Conservation (phyloP, 2,888 invertebrate species). For the Trimorus sp. region DNA sequence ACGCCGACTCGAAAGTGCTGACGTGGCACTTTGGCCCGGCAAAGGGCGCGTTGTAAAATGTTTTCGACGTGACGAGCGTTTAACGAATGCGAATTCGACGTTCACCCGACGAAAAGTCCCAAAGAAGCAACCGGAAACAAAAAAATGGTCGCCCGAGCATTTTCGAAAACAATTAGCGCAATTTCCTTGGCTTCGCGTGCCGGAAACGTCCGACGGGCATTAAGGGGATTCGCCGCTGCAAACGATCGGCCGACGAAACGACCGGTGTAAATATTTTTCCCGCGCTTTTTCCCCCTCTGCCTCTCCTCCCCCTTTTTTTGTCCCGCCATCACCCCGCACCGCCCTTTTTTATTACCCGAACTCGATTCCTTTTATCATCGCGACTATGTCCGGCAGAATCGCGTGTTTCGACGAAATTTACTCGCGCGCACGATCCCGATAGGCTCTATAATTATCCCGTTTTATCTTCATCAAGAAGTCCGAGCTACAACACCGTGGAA, state of each 20-base stretch:
- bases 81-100: constrained; percentile 58
- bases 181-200: constrained; percentile 22
- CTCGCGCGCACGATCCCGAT: constrained; percentile 77
- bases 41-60: constrained; percentile 62
- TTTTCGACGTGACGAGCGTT: constrained; percentile 60
- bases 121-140: constrained; percentile 46
- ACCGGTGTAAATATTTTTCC: constrained; percentile 47
- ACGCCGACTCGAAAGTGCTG: constrained; percentile 54
- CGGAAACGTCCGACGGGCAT: too few species aligned
- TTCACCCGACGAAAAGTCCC: constrained; percentile 11
- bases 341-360: constrained; percentile 64
- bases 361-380: constrained; percentile 73
- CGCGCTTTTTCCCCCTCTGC: constrained; percentile 17
- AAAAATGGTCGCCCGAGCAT: background rate
- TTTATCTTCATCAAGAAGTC: constrained; percentile 78
- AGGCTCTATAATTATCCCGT: constrained; percentile 80
- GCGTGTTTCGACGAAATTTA: constrained; percentile 79
- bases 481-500: constrained; percentile 66
- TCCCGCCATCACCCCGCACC: background rate
- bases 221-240: too few species aligned
- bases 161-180: constrained; percentile 32
- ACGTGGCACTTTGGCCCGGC: constrained; percentile 53
- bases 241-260: too few species aligned
- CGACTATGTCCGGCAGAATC: constrained; percentile 76
- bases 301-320: too few species aligned